Evolutionary conservation across 2,797 vertebrate species (phyloP).

Genomic region (Acipenser ruthenus): DNA sequence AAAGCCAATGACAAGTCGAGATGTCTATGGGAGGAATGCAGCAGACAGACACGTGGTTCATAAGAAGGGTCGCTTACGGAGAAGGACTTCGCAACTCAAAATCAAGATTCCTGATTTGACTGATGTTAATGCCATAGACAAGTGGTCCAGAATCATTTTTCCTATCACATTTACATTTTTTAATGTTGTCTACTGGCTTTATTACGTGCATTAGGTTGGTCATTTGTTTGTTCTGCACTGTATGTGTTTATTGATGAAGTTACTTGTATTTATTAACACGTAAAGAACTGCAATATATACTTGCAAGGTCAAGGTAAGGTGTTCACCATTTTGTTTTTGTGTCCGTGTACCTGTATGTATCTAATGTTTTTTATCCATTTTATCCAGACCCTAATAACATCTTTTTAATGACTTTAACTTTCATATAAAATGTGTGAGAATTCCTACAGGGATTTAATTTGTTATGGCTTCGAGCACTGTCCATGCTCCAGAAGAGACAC

Average conservation of each 20-base stretch:
- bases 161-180: slow-evolving; percentile 69
- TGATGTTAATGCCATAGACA: slow-evolving; percentile 71
- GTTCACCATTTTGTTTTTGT: slow-evolving; percentile 23
- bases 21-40: slow-evolving; percentile 43
- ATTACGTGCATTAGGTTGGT: slow-evolving; percentile 62
- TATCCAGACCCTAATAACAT: not conserved
- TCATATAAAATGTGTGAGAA: not conserved
- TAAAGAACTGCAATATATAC: slow-evolving; percentile 37
- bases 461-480: not conserved
- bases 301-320: slow-evolving; percentile 42
- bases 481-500: not conserved
- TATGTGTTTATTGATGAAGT: not conserved
- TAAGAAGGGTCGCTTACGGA: slow-evolving; percentile 52
- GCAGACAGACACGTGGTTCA: slow-evolving; percentile 51
- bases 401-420: not conserved
- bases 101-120: slow-evolving; percentile 72
- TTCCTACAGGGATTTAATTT: not conserved
- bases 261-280: slow-evolving; percentile 25
- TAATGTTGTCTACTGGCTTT: slow-evolving; percentile 71
- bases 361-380: not conserved
- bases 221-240: slow-evolving; percentile 22
- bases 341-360: not conserved
- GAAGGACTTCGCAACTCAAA: slow-evolving; percentile 63
- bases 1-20: slow-evolving; percentile 50
- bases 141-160: slow-evolving; percentile 72